phyloP scores from a whole-genome alignment of 2,888 invertebrate genomes.

The Empis stercorea region DNA sequence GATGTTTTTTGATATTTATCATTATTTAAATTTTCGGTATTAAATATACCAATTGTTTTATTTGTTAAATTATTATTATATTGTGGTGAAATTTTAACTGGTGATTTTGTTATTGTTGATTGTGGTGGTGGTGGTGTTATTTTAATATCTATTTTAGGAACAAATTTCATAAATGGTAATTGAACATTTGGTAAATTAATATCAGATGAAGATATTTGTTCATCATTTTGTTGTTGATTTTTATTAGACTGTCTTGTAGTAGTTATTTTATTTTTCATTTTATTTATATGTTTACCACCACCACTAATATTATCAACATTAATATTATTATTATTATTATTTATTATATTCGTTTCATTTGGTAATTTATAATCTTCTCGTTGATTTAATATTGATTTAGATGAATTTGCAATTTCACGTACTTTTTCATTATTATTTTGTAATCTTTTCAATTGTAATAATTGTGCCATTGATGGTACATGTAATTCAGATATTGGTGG shows the following conservation, averaged over 20 bases:
- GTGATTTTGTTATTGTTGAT: too few relatives aligned
- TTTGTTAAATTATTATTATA: too few relatives aligned
- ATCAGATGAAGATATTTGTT: not conserved
- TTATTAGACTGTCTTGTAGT: slow-evolving; percentile 9
- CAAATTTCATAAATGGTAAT: slow-evolving; percentile 29
- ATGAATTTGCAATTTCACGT: slow-evolving; percentile 39
- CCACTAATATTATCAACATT: not conserved
- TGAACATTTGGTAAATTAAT: slow-evolving; percentile 41
- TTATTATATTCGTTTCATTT: not conserved
- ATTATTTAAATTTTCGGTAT: too few relatives aligned
- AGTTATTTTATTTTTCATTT: slow-evolving; percentile 17
- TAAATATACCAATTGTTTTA: too few relatives aligned
- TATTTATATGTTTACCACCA: slow-evolving; percentile 13
- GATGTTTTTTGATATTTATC: too few relatives aligned
- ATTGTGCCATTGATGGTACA: slow-evolving; percentile 50
- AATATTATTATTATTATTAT: slow-evolving; percentile 6
- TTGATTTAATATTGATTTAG: slow-evolving; percentile 15
- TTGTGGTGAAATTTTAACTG: too few relatives aligned
- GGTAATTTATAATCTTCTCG: slow-evolving; percentile 18
- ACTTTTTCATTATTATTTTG: slow-evolving; percentile 45
- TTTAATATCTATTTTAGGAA: slow-evolving; percentile 31
- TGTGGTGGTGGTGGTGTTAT: slow-evolving; percentile 13
- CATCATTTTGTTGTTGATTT: not conserved
- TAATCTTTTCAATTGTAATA: slow-evolving; percentile 46
- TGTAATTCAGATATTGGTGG: slow-evolving; percentile 37